phyloP scores from a whole-genome alignment of 2,113 vertebrate species.

The Scolopax mira region DNA sequence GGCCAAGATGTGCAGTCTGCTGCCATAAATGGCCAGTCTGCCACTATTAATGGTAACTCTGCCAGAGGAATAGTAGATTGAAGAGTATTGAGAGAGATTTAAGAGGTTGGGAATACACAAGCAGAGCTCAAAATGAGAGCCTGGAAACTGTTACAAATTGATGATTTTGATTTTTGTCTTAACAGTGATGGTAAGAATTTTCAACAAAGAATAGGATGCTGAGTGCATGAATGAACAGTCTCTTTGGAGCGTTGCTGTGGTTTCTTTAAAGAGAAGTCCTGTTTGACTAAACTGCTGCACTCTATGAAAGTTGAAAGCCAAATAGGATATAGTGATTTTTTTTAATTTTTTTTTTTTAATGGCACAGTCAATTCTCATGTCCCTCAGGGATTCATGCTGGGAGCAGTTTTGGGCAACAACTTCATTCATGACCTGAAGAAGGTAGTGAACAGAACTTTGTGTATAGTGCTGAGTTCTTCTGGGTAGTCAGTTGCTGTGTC shows the following conservation, averaged over 20 bases:
- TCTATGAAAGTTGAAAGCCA: background rate
- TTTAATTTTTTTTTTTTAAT: background rate
- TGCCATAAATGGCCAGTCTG: background rate
- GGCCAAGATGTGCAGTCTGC: background rate
- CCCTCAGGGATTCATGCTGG: background rate
- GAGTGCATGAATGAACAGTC: background rate
- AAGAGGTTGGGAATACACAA: background rate
- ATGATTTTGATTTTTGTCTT: background rate
- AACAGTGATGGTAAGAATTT: background rate
- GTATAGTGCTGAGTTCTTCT: background rate
- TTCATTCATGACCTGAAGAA: background rate
- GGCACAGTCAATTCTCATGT: background rate
- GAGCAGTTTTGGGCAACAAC: background rate
- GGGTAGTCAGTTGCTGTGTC: background rate
- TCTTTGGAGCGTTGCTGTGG: background rate
- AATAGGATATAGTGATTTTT: background rate
- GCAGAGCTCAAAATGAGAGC: background rate
- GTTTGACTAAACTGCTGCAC: background rate
- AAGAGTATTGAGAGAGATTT: background rate
- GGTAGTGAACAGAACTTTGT: background rate
- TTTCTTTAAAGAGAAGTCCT: background rate
- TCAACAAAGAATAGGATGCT: background rate
- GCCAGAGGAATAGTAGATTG: background rate
- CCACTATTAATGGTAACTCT: too few relatives aligned
- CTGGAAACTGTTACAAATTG: background rate